These are phyloP conservation scores for Herpailurus yagouaroundi DNA, from an alignment of 2,113 vertebrate genomes.

Conservation along the genomic window DNA sequence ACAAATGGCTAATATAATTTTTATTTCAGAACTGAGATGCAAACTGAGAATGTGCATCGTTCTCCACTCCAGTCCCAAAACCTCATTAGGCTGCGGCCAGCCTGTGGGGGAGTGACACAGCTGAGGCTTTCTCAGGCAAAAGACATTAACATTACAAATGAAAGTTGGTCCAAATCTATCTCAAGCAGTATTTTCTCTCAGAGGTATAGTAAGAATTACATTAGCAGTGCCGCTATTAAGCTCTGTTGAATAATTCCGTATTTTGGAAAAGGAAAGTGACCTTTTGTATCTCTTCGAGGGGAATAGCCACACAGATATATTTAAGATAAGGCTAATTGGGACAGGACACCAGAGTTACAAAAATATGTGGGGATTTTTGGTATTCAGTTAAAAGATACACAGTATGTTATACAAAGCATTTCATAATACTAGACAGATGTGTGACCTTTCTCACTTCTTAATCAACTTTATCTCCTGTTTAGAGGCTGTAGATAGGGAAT, in stretches of 20 bases:
- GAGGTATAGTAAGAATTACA: slow-evolving; percentile 67
- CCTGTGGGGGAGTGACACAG: slow-evolving; percentile 29
- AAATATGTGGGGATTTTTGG: slow-evolving; percentile 16
- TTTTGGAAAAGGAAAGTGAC: slow-evolving; percentile 67
- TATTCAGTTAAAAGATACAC: slow-evolving; percentile 35
- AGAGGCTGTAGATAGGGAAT: not conserved
- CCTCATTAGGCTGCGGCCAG: slow-evolving; percentile 48
- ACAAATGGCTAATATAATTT: slow-evolving; percentile 53
- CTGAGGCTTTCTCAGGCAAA: slow-evolving; percentile 56
- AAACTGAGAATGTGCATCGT: slow-evolving; percentile 54
- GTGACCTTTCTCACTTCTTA: slow-evolving; percentile 24
- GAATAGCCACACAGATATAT: slow-evolving; percentile 35
- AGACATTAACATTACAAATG: slow-evolving; percentile 68
- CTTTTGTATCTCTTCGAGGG: slow-evolving; percentile 62
- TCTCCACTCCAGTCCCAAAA: slow-evolving; percentile 35
- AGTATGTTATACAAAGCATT: slow-evolving; percentile 51
- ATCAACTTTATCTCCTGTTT: not conserved
- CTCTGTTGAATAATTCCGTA: slow-evolving; percentile 70
- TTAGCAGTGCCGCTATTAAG: slow-evolving; percentile 54
- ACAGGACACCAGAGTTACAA: slow-evolving; percentile 1
- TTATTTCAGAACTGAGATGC: slow-evolving; percentile 40
- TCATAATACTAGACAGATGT: slow-evolving; percentile 18
- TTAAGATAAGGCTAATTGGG: slow-evolving; percentile 67
- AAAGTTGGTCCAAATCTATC: slow-evolving; percentile 30
- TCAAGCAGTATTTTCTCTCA: slow-evolving; percentile 62